These are phyloP conservation scores for Lordiphosa mommai DNA, from an alignment of 1,140 invertebrate genomes.

Conservation along the genomic window DNA sequence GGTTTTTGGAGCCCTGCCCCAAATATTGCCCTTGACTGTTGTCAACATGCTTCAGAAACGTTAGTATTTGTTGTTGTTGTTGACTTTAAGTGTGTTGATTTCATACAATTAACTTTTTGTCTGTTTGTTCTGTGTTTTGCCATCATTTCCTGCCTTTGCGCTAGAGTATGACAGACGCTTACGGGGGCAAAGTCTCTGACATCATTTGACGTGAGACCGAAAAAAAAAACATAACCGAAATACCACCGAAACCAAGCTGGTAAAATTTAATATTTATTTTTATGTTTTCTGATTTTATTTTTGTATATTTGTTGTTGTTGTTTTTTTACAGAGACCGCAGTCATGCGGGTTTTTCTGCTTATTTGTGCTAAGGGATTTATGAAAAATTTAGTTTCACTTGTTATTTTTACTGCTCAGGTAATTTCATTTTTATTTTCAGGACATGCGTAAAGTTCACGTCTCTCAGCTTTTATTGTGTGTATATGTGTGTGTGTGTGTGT, in stretches of 20 bases:
- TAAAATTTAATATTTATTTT: constrained; percentile 52
- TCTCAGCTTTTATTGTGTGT: constrained; percentile 9
- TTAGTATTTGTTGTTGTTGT: constrained; percentile 43
- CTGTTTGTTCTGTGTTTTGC: constrained; percentile 56
- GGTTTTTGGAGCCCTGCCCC: constrained; percentile 12
- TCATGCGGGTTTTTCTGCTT: constrained; percentile 22
- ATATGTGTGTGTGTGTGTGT: background rate
- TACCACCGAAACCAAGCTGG: constrained; percentile 11
- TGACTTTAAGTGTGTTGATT: constrained; percentile 75
- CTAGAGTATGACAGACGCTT: background rate
- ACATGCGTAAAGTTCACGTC: constrained; percentile 23
- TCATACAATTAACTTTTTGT: constrained; percentile 77
- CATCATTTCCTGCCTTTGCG: constrained; percentile 47
- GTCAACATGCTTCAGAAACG: constrained; percentile 48
- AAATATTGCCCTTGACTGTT: constrained; percentile 71
- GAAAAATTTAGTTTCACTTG: constrained; percentile 48
- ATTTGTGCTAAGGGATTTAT: constrained; percentile 37
- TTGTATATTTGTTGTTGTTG: background rate
- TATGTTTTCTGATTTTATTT: constrained; percentile 45
- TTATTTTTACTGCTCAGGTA: constrained; percentile 45
- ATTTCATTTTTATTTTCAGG: constrained; percentile 42
- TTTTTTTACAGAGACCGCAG: background rate
- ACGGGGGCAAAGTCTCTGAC: constrained; percentile 25
- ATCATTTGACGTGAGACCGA: constrained; percentile 30
- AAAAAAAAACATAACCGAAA: constrained; percentile 3